Conservation (phyloP, 2,113 vertebrate genomes). For the Apaloderma vittatum region DNA sequence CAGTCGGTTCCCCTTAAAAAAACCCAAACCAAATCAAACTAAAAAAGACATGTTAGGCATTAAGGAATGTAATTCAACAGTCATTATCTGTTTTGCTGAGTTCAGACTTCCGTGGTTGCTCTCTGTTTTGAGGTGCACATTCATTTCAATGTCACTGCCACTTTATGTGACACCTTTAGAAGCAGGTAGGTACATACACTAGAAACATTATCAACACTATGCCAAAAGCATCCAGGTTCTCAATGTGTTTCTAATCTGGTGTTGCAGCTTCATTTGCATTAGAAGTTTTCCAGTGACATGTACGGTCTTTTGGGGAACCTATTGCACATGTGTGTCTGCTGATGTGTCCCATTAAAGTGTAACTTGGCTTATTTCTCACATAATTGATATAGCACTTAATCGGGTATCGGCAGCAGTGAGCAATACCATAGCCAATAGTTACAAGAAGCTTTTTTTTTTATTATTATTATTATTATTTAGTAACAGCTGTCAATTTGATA, state of each 20-base stretch:
- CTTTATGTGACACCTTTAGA: background rate
- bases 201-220: background rate
- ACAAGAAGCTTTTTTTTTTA: rapidly evolving
- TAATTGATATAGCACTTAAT: background rate
- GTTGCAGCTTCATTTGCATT: background rate
- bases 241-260: background rate
- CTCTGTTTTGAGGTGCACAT: background rate
- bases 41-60: background rate
- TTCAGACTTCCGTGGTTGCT: background rate
- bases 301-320: background rate
- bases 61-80: background rate
- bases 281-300: background rate
- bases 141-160: background rate
- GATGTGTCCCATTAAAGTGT: background rate
- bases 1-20: background rate
- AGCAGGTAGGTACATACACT: background rate
- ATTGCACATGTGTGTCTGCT: background rate
- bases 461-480: background rate
- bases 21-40: no score
- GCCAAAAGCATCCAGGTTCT: background rate
- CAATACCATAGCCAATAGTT: background rate
- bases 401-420: background rate
- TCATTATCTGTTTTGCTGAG: background rate
- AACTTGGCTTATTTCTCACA: background rate
- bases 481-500: background rate